Evolutionary conservation across 2,797 vertebrate species (phyloP).

Genomic region (Bucorvus abyssinicus): DNA sequence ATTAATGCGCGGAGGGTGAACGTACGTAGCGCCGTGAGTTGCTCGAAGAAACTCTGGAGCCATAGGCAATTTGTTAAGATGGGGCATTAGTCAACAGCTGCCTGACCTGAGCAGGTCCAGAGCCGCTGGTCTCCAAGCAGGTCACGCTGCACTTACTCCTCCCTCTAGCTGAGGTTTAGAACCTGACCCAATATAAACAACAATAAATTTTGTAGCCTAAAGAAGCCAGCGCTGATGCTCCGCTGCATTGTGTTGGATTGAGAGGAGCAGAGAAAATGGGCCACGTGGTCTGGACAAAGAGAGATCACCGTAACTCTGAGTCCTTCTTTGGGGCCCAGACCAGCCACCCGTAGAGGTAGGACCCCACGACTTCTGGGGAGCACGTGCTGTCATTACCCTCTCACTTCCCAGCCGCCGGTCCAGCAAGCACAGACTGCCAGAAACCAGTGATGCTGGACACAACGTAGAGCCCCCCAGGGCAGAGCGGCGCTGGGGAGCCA

Average conservation of each 20-base stretch:
- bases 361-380: not conserved
- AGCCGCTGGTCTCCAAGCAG: conserved; percentile 28
- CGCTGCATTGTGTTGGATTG: not conserved
- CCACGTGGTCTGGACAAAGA: not conserved
- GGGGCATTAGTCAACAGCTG: conserved; percentile 46
- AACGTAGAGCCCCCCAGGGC: not conserved
- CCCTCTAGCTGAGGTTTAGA: conserved; percentile 16
- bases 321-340: not conserved
- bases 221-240: not conserved
- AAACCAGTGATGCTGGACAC: not conserved
- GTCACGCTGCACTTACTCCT: not conserved
- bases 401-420: not conserved
- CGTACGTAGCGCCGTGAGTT: not conserved
- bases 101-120: conserved; percentile 19
- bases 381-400: not conserved
- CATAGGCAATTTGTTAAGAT: conserved; percentile 10
- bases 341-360: not conserved
- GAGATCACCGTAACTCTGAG: not conserved
- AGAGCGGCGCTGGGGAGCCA: not conserved
- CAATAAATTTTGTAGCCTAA: conserved; percentile 26
- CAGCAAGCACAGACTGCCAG: not conserved
- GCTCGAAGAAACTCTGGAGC: conserved; percentile 17
- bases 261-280: not conserved
- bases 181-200: conserved; percentile 31
- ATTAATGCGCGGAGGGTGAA: conserved; percentile 28